phyloP scores from a whole-genome alignment of 2,113 vertebrate genomes.

The Hippocampus zosterae region DNA sequence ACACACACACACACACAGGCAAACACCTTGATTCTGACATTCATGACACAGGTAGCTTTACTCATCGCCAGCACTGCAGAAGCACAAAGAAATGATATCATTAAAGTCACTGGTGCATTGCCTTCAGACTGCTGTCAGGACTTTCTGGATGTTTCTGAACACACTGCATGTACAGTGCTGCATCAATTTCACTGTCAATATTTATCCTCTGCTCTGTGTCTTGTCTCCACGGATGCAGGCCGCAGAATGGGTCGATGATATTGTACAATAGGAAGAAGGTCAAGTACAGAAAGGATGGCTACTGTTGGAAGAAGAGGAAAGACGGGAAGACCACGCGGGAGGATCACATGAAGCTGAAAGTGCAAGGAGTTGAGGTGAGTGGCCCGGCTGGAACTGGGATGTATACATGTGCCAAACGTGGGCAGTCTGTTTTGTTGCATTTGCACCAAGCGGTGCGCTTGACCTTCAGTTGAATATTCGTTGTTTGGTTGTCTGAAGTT shows the following conservation, averaged over 20 bases:
- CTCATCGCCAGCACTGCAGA: conserved; percentile 63
- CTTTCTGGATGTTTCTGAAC: conserved; percentile 64
- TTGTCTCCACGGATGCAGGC: conserved; percentile 75
- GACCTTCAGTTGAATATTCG: background rate
- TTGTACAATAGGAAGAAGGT: conserved; percentile 99
- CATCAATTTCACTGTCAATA: conserved; percentile 39
- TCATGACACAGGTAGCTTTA: conserved; percentile 61
- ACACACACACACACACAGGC: conserved; percentile 27
- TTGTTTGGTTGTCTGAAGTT: background rate
- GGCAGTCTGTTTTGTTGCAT: background rate
- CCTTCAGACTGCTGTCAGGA: conserved; percentile 49
- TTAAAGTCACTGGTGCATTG: conserved; percentile 64
- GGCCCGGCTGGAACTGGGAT: conserved; percentile 18
- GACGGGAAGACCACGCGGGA: conserved; percentile 97
- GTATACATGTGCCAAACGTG: conserved; percentile 2
- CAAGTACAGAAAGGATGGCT: conserved; percentile 98
- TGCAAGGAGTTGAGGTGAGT: conserved; percentile 98
- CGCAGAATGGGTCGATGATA: conserved; percentile 99
- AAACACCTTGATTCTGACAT: conserved; percentile 39
- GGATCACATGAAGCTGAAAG: conserved; percentile 99
- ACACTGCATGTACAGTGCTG: conserved; percentile 59
- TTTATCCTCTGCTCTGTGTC: conserved; percentile 29
- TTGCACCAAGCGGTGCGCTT: background rate
- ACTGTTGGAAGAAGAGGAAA: conserved; percentile 99
- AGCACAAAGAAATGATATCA: conserved; percentile 65